Evolutionary conservation across 1,140 invertebrate genomes (phyloP).

Genomic region (Calephelis virginiensis): DNA sequence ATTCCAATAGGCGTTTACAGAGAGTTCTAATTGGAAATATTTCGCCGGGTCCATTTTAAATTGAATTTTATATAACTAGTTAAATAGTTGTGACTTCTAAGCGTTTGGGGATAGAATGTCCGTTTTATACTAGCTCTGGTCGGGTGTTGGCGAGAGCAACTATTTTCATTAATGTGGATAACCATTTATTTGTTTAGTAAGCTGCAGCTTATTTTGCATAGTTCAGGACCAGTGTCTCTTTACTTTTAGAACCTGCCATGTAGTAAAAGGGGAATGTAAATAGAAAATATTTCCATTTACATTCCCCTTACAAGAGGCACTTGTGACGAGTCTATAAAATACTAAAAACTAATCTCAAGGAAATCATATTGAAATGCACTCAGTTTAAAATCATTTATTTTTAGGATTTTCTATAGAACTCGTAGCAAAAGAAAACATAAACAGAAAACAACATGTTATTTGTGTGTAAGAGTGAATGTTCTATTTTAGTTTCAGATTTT

Average conservation of each 20-base stretch:
- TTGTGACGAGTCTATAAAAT: no score
- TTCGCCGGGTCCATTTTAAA: neutral
- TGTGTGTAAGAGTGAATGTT: no score
- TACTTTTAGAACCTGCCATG: neutral
- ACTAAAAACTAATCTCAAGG: no score
- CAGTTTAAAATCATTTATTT: no score
- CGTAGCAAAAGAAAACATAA: no score
- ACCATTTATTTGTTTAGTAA: conserved; percentile 47
- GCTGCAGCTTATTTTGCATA: conserved; percentile 41
- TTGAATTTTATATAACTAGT: conserved; percentile 3
- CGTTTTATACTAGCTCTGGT: conserved; percentile 14
- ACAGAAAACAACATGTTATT: no score
- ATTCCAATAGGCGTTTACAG: neutral
- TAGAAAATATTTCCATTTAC: no score
- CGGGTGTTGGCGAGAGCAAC: conserved; percentile 30
- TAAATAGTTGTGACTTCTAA: conserved; percentile 13
- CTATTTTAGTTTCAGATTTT: no score
- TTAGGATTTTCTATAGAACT: no score
- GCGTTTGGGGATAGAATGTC: conserved; percentile 12
- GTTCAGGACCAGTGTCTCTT: conserved; percentile 27
- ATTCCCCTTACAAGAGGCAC: no score
- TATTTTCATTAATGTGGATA: conserved; percentile 52
- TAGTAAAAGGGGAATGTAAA: no score
- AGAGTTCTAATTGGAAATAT: conserved; percentile 5
- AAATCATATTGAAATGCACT: no score